These are phyloP conservation scores for Hippocampus barbouri DNA, from an alignment of 2,113 vertebrate genomes.

Conservation along the genomic window DNA sequence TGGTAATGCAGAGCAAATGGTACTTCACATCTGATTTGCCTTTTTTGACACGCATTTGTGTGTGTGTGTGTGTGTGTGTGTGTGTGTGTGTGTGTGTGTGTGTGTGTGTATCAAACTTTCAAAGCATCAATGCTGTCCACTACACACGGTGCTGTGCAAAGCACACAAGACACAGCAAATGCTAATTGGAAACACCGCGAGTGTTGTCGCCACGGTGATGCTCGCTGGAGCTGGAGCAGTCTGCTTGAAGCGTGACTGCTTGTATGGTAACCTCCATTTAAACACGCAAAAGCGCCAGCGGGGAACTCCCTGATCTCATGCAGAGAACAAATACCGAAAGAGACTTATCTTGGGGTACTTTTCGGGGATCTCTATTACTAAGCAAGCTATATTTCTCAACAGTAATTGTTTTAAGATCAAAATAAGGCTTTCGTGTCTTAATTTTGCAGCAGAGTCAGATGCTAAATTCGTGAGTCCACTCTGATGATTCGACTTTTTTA, in stretches of 20 bases:
- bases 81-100: too few relatives aligned
- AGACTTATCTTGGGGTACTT: conserved; percentile 7
- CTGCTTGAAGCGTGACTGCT: conserved; percentile 34
- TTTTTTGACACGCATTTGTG: conserved; percentile 5
- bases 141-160: conserved; percentile 14
- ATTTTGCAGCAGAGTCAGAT: neutral
- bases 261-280: conserved; percentile 46
- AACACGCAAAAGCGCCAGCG: conserved; percentile 28
- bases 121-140: conserved; percentile 12
- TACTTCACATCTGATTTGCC: conserved; percentile 42
- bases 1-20: conserved; percentile 44
- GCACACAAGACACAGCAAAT: conserved; percentile 31
- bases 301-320: conserved; percentile 47
- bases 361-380: conserved; percentile 11
- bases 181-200: conserved; percentile 48
- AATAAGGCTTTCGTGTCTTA: neutral
- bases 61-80: neutral
- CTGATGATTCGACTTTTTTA: neutral
- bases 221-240: conserved; percentile 20
- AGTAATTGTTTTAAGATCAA: neutral
- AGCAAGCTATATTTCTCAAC: neutral
- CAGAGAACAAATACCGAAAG: neutral
- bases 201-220: conserved; percentile 52
- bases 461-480: neutral
- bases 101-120: neutral